Evolutionary conservation across 1,140 invertebrate species (phyloP), one percentile per base, ranked within the genome.

Genomic region (Wasmannia auropunctata): DNA sequence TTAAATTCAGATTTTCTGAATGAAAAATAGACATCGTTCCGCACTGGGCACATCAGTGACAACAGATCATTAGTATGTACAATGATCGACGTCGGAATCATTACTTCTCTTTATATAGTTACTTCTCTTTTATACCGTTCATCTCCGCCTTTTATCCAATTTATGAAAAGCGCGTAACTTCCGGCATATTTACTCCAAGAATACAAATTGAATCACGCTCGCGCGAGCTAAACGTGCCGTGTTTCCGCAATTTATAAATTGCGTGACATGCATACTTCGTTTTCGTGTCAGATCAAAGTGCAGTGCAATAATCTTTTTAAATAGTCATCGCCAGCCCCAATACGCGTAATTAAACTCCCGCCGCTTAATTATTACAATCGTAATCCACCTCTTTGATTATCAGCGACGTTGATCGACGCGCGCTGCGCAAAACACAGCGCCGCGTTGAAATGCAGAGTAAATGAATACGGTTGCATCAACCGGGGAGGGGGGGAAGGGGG

Each of bases 231-330:
- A 76, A 43, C 74, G 22, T 40, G 16, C 49, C 34, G 25, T 40
- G 25, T 62, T 76, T 40, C 37, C 37, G 22, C 54, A 40, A 76
- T 58, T 60, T 76, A 40, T 54, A 62, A 76, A 62, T 43, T 76
- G 54, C 54, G 37, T 40, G 31, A 60, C 74, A 2, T n/a, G 22
- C 74, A 76, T 76, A 40, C 37, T 76, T 10, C 19, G 7, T 72
- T n/a, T n/a, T 51, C 69, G 69, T 51, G 43, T 72, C 46, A 49
- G 69, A 76, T 76, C 54, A 58, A 40, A 76, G 51, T 76, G 54
- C 54, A 28, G 8, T 25, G 54, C 54, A 28, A 60, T 28, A 62
- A 76, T 76, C 10, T 43, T 62, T 76, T 62, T n/a, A 62, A 76
- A 76, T 11, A 76, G 25, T 43, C n/a, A 62, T 76, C 51, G 16